Percentiles rank a stretch among this genome's conserved stretches.
Evolutionary conservation across 2,113 vertebrate species (phyloP).

Genomic region (Engystomops pustulosus): DNA sequence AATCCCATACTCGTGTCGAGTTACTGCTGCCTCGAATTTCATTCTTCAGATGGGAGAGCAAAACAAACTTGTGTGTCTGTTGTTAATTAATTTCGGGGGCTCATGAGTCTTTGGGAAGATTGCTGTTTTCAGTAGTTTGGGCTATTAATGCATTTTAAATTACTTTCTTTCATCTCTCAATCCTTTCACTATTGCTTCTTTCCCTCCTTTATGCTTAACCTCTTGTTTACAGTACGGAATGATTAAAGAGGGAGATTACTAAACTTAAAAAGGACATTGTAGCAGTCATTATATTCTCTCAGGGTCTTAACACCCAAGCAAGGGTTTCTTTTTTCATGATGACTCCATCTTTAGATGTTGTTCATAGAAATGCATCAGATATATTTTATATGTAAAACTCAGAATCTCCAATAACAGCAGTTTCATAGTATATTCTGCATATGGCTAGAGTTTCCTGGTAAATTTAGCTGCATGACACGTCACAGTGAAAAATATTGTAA

Average conservation of each 20-base stretch:
- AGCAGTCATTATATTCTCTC: background rate
- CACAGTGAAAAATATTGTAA: no score
- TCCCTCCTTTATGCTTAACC: constrained; percentile 17
- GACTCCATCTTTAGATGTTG: no score
- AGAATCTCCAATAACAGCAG: no score
- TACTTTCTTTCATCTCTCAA: constrained; percentile 49
- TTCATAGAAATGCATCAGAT: no score
- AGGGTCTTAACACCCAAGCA: background rate
- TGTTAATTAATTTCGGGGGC: constrained; percentile 52
- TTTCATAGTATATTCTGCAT: no score
- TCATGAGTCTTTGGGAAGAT: constrained; percentile 36
- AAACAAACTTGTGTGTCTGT: constrained; percentile 37
- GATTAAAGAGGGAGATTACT: background rate
- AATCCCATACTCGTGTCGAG: constrained; percentile 43
- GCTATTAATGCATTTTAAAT: constrained; percentile 54
- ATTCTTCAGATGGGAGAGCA: constrained; percentile 37
- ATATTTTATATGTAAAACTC: no score
- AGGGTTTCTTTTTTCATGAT: no score
- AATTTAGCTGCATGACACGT: no score
- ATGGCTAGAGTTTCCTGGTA: no score
- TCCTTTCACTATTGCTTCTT: constrained; percentile 30
- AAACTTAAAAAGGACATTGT: background rate
- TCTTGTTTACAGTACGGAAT: background rate
- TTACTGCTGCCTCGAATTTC: constrained; percentile 41
- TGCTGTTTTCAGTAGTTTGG: constrained; percentile 38